Base-by-base conservation (phyloP, 2,888 invertebrate species). In the Autographa gamma region DNA sequence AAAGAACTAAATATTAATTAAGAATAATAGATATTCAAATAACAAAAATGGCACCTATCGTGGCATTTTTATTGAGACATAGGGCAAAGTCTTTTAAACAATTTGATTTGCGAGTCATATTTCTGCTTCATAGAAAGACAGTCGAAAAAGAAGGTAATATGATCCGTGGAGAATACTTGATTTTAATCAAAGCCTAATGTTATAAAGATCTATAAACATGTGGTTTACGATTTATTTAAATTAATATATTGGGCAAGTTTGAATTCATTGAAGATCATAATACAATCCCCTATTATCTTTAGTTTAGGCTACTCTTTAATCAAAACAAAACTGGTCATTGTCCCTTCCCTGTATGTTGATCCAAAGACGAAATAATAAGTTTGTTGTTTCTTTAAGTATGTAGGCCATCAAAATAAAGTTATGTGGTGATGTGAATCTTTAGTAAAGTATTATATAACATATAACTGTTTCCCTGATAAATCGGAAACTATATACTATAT, bases 251-350 rank as follows among this genome's bases (percentile, higher is more conserved):
- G 9, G 14, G 43, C 43, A 14, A 43, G 5, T 13, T 43, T 43
- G 14, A 43, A 43, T 43, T 43, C 43, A n/a, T 19, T 54, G 19
- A 54, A 25, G 54, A 56, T 56, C 25, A 56, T 25, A 56, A 19
- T 56, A 19, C 54, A 56, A 56, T 56, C 54, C 54, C 14, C 54
- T 56, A 5, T 56, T 56, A 56, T 56, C 54, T 56, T 9, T 56
- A 56, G 11, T 25, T 56, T 56, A 19, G 54, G 25, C 19, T 43
- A 54, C 11, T 54, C 54, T 56, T 11, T 56, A 19, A 56, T 19
- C 25, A 56, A 56, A 56, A 56, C 25, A 56, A 5, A 19, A 25
- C n/a, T 25, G 54, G 54, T 56, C 54, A 56, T 25, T 56, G 54
- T 56, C 19, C 19, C 25, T 56, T 56, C 13, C 18, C 19, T 18